Evolutionary conservation across 2,113 vertebrate genomes (phyloP).

Genomic region (Numida meleagris): DNA sequence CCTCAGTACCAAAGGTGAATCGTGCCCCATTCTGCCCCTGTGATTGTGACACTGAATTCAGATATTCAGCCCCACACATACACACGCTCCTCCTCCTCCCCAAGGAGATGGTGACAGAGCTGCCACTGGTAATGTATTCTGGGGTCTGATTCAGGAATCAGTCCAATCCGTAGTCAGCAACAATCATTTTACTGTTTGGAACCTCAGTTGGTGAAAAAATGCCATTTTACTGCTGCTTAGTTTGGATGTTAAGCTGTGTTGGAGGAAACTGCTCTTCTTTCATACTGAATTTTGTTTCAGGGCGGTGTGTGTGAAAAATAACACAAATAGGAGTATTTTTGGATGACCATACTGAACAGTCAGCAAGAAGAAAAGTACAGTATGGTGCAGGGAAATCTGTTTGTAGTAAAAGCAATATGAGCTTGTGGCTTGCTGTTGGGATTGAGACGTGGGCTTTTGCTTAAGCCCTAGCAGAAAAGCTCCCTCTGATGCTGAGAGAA

Average conservation of each 20-base stretch:
- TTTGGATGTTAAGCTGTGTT: slow-evolving; percentile 56
- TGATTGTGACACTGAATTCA: fast-evolving
- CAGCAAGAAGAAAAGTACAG: slow-evolving; percentile 54
- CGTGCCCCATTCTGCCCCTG: not conserved
- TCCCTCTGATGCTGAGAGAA: not conserved
- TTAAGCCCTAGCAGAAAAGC: not conserved
- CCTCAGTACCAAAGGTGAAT: not conserved
- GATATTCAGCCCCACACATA: not conserved
- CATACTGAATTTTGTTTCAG: slow-evolving; percentile 70
- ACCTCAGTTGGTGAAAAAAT: slow-evolving; percentile 52
- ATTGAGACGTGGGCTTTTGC: not conserved
- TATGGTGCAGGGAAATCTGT: slow-evolving; percentile 46
- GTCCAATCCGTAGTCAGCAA: not conserved
- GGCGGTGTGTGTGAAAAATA: slow-evolving; percentile 69
- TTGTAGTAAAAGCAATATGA: slow-evolving; percentile 46
- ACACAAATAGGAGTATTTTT: slow-evolving; percentile 48
- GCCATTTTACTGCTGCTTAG: slow-evolving; percentile 44
- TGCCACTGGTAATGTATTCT: not conserved
- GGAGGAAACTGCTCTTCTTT: slow-evolving; percentile 60
- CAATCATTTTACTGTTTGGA: slow-evolving; percentile 49
- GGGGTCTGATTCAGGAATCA: not conserved
- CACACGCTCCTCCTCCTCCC: not conserved
- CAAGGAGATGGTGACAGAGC: not conserved
- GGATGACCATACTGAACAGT: slow-evolving; percentile 49
- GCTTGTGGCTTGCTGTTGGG: not conserved